Conservation (phyloP, 2,888 invertebrate genomes). For the Chrysolina oricalcia region DNA sequence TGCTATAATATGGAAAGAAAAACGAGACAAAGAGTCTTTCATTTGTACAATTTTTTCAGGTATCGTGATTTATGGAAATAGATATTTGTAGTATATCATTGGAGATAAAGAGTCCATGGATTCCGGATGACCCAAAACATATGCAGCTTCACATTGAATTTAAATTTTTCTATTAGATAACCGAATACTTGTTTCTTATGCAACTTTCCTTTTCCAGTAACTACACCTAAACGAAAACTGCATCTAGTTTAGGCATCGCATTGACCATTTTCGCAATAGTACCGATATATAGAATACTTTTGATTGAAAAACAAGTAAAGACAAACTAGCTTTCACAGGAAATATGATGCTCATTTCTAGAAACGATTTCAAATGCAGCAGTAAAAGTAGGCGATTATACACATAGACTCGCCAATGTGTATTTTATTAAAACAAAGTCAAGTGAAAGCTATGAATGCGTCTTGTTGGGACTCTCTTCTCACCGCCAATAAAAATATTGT, state of each 20-base stretch:
- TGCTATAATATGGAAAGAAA: no score
- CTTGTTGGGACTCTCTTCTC: conserved; percentile 6
- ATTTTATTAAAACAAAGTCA: conserved; percentile 4
- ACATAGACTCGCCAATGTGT: conserved; percentile 9
- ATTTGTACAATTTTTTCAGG: no score
- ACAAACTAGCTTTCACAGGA: conserved; percentile 20
- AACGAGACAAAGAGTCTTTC: no score
- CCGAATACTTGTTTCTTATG: background rate
- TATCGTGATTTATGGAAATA: no score
- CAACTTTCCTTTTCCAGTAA: conserved; percentile 24
- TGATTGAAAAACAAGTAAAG: background rate
- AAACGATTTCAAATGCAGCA: conserved; percentile 4
- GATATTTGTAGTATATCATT: no score
- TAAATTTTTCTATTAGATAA: conserved; percentile 1
- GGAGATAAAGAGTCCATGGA: no score
- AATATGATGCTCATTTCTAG: conserved; percentile 23
- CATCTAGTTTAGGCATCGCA: conserved; percentile 16
- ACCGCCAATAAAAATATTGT: background rate
- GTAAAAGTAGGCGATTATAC: conserved; percentile 8
- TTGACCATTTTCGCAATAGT: conserved; percentile 4
- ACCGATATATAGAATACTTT: background rate
- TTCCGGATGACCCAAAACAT: no score
- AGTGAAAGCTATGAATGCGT: conserved; percentile 11
- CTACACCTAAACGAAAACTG: conserved; percentile 25
- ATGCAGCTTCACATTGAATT: no score